Evolutionary conservation across 1,140 invertebrate genomes (phyloP), one percentile per base, ranked within the genome.

Genomic region (Bombus cullumanus): DNA sequence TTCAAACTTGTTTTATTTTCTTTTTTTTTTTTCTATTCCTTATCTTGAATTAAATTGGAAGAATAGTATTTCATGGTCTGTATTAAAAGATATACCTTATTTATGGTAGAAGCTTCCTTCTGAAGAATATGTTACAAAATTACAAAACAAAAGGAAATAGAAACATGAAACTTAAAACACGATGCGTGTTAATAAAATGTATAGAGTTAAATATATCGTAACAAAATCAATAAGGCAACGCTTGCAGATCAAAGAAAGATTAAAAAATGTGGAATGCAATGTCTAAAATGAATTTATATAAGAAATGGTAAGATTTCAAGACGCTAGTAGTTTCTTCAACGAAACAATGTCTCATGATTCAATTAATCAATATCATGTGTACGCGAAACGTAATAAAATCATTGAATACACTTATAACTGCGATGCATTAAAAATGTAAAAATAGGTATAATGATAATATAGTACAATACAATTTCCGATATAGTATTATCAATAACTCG

Each of bases 401-500:
- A 53, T 53, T 53, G 47, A 53, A 53, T 53, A 53, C 47, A 22
- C 6, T 53, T 53, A 53, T 53, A 53, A 8, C 47, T 2, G 18
- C 47, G 18, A 53, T 53, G 47, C 6, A 22, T 22, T 53, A 53
- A 53, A 53, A 3, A 88, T 88, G 86, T 78, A 77, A 64, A 64
- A 64, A 64, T 66, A 68, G 5, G 15, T 39, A 37, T 12, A 69
- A 22, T 18, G 5, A 37, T 34, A 69, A 69, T 25, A 39, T 25
- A 69, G 69, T n/a, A 53, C 3, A 53, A 53, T 57, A 22, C 47
- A 53, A 53, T 53, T 53, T 53, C 47, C 47, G 47, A 53, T 53
- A 53, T 53, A 53, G 47, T 22, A 10, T 72, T 53, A 66, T 69
- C 22, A 41, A 72, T 43, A 43, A 73, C n/a, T n/a, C 22, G 31